phyloP scores from a whole-genome alignment of 2,888 invertebrate genomes.

The Prenolepis imparis region DNA sequence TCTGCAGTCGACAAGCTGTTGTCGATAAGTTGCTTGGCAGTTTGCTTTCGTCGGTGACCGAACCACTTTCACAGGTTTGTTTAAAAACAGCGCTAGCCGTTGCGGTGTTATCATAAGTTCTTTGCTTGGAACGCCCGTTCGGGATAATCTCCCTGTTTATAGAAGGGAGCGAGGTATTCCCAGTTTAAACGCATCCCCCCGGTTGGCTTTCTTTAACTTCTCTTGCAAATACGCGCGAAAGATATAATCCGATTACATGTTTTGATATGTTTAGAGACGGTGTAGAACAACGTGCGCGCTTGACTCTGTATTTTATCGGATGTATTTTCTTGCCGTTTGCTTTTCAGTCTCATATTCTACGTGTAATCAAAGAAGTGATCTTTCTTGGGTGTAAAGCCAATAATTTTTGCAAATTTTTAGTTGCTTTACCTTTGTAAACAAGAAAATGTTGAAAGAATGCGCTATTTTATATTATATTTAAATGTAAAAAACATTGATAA shows the following conservation, averaged over 20 bases:
- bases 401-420: background rate
- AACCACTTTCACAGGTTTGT: slow-evolving; percentile 55
- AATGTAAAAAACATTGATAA: background rate
- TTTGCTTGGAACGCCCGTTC: slow-evolving; percentile 20
- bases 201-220: slow-evolving; percentile 43
- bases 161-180: slow-evolving; percentile 46
- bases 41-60: slow-evolving; percentile 58
- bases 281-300: slow-evolving; percentile 32
- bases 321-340: slow-evolving; percentile 34
- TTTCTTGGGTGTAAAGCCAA: background rate
- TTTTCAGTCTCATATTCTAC: slow-evolving; percentile 15
- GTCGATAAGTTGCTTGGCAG: slow-evolving; percentile 43
- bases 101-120: slow-evolving; percentile 49
- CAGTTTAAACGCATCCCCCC: slow-evolving; percentile 35
- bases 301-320: slow-evolving; percentile 31
- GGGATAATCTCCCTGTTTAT: slow-evolving; percentile 52
- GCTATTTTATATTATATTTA: background rate
- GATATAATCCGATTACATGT: slow-evolving; percentile 53
- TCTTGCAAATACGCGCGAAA: slow-evolving; percentile 40
- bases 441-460: background rate
- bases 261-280: slow-evolving; percentile 48
- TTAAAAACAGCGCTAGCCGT: slow-evolving; percentile 44
- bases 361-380: background rate
- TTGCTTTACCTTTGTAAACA: background rate
- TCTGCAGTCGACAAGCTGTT: slow-evolving; percentile 63